Percentiles rank a stretch among this genome's conserved stretches.
phyloP scores from a whole-genome alignment of 2,113 vertebrate genomes.

The Ailuropoda melanoleuca region DNA sequence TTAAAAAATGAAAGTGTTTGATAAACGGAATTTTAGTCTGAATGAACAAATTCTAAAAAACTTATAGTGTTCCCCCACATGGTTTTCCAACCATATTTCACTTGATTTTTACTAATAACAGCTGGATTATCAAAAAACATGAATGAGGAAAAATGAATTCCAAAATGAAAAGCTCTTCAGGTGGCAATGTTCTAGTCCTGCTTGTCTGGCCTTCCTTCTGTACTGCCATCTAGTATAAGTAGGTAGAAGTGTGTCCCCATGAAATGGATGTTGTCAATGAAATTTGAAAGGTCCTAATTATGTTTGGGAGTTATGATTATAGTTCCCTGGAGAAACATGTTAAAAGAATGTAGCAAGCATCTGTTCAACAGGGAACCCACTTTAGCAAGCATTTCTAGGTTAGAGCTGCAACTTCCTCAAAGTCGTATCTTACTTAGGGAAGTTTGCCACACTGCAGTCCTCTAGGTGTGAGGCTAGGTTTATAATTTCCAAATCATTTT shows the following conservation, averaged over 20 bases:
- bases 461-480: not conserved
- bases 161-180: not conserved
- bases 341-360: not conserved
- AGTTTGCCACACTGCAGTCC: not conserved
- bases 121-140: not conserved
- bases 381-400: not conserved
- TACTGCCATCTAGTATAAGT: not conserved
- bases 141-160: not conserved
- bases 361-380: not conserved
- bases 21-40: not conserved
- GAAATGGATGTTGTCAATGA: not conserved
- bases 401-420: not conserved
- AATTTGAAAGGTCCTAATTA: not conserved
- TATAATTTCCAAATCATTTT: not conserved
- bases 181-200: not conserved
- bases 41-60: not conserved
- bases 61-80: not conserved
- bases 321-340: not conserved
- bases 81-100: not conserved
- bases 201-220: not conserved
- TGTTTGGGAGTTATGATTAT: not conserved
- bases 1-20: not conserved
- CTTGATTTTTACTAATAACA: not conserved
- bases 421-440: not conserved
- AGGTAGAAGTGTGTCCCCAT: not conserved